A percentile compares a stretch with the other conserved stretches of the same genome.
Evolutionary conservation across 1,140 invertebrate species (phyloP).

Genomic region (Thaumetopoea pityocampa): DNA sequence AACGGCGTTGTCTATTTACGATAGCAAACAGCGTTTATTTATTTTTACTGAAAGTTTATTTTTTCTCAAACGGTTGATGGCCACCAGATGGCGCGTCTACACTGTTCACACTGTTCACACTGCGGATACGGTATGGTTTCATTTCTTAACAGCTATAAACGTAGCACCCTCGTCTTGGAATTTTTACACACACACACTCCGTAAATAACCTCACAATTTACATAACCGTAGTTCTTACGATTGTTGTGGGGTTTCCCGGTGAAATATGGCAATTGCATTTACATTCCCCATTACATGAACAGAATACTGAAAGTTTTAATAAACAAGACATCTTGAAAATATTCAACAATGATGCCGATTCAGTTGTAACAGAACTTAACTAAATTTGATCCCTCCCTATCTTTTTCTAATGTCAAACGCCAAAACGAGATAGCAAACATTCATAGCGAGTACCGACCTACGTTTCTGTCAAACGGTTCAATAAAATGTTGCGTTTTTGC

Average conservation of each 20-base stretch:
- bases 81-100: slow-evolving; percentile 62
- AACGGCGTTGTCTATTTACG: slow-evolving; percentile 47
- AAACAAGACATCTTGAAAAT: too few species aligned
- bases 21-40: slow-evolving; percentile 51
- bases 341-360: too few species aligned
- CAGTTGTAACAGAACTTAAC: too few species aligned
- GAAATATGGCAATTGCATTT: slow-evolving; percentile 2
- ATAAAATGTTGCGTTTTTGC: too few species aligned
- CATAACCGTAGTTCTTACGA: slow-evolving; percentile 46
- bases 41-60: slow-evolving; percentile 66
- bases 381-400: too few species aligned
- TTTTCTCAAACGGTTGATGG: slow-evolving; percentile 62
- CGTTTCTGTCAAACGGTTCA: too few species aligned
- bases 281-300: too few species aligned
- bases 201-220: slow-evolving; percentile 47
- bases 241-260: slow-evolving; percentile 40
- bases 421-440: too few species aligned
- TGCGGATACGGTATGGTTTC: slow-evolving; percentile 40
- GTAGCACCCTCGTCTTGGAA: slow-evolving; percentile 55
- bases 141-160: slow-evolving; percentile 57
- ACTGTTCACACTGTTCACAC: slow-evolving; percentile 37
- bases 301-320: too few species aligned
- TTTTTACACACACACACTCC: slow-evolving; percentile 53
- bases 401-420: too few species aligned
- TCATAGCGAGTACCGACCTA: too few species aligned